A percentile compares a stretch with the other conserved stretches of the same genome.
Conservation (phyloP, 2,797 vertebrate genomes). For the Alcedo quadribrachys region DNA sequence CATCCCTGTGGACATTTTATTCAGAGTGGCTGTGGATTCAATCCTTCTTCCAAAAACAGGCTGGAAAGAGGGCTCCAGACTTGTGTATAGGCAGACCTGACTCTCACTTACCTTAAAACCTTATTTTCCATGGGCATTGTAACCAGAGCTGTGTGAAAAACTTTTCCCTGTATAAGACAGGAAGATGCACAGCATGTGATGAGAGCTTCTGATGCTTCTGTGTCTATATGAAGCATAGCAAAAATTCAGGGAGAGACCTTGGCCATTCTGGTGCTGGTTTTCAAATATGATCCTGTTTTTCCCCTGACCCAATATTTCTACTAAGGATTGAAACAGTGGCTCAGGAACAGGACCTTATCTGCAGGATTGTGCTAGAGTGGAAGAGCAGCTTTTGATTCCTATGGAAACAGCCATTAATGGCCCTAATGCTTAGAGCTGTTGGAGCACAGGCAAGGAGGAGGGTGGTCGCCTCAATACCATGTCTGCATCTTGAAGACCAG, state of each 20-base stretch:
- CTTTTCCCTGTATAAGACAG: background rate
- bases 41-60: background rate
- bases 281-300: background rate
- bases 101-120: background rate
- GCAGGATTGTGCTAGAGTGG: background rate
- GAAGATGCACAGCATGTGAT: background rate
- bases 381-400: background rate
- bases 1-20: background rate
- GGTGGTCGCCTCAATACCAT: background rate
- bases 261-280: background rate
- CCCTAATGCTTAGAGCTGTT: rapidly evolving
- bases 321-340: background rate
- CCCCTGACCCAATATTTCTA: background rate
- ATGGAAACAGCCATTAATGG: background rate
- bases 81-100: background rate
- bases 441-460: background rate
- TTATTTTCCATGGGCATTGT: background rate
- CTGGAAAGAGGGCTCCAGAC: background rate
- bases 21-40: background rate
- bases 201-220: background rate
- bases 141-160: background rate
- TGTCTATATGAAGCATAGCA: rapidly evolving
- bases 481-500: background rate
- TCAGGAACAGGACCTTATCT: background rate
- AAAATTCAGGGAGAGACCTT: background rate